phyloP scores from a whole-genome alignment of 2,797 vertebrate species.

The Poecilia gillii region DNA sequence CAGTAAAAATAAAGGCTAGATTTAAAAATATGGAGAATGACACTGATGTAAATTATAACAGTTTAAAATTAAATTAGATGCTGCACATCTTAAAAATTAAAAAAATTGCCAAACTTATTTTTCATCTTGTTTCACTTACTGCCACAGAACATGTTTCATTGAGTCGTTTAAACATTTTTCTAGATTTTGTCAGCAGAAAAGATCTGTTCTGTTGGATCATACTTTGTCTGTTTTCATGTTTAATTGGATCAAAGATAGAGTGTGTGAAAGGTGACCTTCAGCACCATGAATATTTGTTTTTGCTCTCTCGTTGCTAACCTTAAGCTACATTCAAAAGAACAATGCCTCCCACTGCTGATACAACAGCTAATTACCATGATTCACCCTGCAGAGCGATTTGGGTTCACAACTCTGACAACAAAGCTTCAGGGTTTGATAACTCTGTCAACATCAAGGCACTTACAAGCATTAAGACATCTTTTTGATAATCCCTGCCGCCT shows the following conservation, averaged over 20 bases:
- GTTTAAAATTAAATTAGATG: too few species aligned
- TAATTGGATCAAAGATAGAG: background rate
- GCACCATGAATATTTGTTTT: background rate
- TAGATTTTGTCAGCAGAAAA: background rate
- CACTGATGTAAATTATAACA: too few species aligned
- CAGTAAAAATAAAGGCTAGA: background rate
- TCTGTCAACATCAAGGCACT: background rate
- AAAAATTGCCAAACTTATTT: background rate
- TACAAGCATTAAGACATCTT: background rate
- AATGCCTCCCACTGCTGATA: background rate
- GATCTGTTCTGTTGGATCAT: background rate
- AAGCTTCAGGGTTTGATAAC: conserved; percentile 1
- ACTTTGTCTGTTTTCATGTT: background rate
- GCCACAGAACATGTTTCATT: background rate
- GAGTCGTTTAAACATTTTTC: background rate
- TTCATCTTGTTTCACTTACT: background rate
- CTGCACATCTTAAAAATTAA: background rate
- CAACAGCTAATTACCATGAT: background rate
- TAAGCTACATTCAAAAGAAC: background rate
- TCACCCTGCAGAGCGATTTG: background rate
- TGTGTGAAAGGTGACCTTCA: background rate
- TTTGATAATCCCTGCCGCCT: background rate
- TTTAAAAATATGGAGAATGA: too few species aligned
- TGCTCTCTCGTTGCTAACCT: background rate
- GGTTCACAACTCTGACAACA: background rate